A percentile compares a stretch with the other conserved stretches of the same genome.
These are phyloP conservation scores for Pachypanchax playfairii DNA, from an alignment of 2,113 vertebrate species.

Conservation along the genomic window DNA sequence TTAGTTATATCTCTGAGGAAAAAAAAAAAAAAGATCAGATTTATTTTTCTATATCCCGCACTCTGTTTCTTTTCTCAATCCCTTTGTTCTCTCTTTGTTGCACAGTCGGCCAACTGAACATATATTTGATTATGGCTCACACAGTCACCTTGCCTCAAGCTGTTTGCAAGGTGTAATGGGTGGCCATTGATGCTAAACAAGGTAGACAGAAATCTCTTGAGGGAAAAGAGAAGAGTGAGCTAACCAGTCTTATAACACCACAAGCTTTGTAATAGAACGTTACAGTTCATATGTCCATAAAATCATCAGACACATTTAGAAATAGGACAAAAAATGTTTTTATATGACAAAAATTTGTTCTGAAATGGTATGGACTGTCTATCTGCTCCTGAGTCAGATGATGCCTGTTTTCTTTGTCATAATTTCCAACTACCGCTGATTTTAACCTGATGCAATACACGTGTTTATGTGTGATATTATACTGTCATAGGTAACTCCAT, in stretches of 20 bases:
- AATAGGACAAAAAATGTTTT: no score
- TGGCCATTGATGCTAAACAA: slow-evolving; percentile 27
- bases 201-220: slow-evolving; percentile 34
- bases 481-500: no score
- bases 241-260: neutral
- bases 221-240: slow-evolving; percentile 10
- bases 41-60: neutral
- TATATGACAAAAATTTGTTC: no score
- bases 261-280: slow-evolving; percentile 8
- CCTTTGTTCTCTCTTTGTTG: neutral
- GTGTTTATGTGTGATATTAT: no score
- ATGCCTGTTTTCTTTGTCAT: no score
- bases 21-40: neutral
- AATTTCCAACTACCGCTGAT: no score
- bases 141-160: slow-evolving; percentile 37
- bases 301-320: neutral
- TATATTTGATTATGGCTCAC: slow-evolving; percentile 21
- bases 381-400: no score
- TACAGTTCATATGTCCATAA: neutral
- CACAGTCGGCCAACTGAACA: slow-evolving; percentile 16
- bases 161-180: slow-evolving; percentile 40
- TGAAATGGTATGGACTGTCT: no score
- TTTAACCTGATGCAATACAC: no score
- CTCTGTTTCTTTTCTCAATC: neutral
- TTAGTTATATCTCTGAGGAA: neutral